phyloP scores from a whole-genome alignment of 2,797 vertebrate genomes.

The Pelobates cultripes region DNA sequence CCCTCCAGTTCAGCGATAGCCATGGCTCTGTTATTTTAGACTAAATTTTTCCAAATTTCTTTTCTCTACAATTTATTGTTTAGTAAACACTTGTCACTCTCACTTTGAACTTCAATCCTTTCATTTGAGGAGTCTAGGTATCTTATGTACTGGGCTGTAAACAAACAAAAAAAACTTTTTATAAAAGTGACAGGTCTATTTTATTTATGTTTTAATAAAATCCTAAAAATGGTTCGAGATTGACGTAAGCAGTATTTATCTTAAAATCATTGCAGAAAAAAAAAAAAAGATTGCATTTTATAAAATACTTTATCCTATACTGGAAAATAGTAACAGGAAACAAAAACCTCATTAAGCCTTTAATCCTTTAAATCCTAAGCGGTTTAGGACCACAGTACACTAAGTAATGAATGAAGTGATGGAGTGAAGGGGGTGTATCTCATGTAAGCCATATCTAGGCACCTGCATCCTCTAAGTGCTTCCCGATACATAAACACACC shows the following conservation, averaged over 20 bases:
- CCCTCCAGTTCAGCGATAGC: too few relatives aligned
- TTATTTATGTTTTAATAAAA: too few relatives aligned
- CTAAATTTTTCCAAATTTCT: too few relatives aligned
- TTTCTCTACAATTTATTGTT: too few relatives aligned
- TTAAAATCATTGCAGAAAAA: not conserved
- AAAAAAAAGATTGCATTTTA: slow-evolving; percentile 7
- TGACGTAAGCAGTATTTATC: slow-evolving; percentile 8
- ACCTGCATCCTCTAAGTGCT: not conserved
- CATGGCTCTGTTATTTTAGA: too few relatives aligned
- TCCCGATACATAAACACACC: not conserved
- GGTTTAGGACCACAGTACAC: slow-evolving; percentile 49
- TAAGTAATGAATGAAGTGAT: slow-evolving; percentile 51
- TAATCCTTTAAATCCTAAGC: slow-evolving; percentile 52
- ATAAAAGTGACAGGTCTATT: too few relatives aligned
- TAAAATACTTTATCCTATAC: slow-evolving; percentile 14
- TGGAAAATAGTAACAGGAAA: slow-evolving; percentile 45
- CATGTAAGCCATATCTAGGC: slow-evolving; percentile 2
- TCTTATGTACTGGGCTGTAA: too few relatives aligned
- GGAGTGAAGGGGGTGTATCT: not conserved
- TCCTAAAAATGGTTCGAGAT: too few relatives aligned
- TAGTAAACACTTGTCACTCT: too few relatives aligned
- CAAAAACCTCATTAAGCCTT: slow-evolving; percentile 36
- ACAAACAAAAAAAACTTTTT: too few relatives aligned
- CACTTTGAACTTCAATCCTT: too few relatives aligned
- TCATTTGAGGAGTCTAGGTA: too few relatives aligned